phyloP scores from a whole-genome alignment of 2,113 vertebrate genomes.

The Gnathonemus longibarbis region DNA sequence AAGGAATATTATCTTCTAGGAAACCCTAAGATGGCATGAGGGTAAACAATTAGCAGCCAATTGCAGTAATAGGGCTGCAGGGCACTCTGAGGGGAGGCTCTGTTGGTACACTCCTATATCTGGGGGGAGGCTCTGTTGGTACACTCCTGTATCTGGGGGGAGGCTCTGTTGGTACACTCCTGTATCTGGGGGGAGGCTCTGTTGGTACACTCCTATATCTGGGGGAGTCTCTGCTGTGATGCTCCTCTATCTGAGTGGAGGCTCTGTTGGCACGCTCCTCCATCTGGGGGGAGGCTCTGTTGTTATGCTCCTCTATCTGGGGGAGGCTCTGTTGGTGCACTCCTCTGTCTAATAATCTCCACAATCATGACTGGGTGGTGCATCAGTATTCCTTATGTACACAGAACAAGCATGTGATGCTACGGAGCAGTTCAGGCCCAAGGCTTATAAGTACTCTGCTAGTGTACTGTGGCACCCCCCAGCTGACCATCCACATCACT shows the following conservation, averaged over 20 bases:
- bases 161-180: too few species aligned
- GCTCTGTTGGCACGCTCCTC: too few species aligned
- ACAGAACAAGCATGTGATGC: slow-evolving; percentile 25
- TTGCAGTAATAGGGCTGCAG: not conserved
- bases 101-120: too few species aligned
- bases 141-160: too few species aligned
- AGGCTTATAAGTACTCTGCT: slow-evolving; percentile 19
- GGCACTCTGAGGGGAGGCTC: not conserved
- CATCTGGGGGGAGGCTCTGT: too few species aligned
- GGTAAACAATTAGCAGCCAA: not conserved
- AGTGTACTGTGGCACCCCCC: not conserved
- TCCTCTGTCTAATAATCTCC: not conserved
- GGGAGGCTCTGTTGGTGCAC: too few species aligned
- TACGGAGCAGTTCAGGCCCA: not conserved
- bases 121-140: too few species aligned
- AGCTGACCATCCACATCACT: not conserved
- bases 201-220: not conserved
- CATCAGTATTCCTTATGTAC: slow-evolving; percentile 30
- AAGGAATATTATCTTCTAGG: not conserved
- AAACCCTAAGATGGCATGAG: not conserved
- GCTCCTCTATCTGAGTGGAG: too few species aligned
- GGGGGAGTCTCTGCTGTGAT: too few species aligned
- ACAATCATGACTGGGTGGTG: not conserved
- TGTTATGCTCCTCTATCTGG: too few species aligned
- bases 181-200: not conserved